Evolutionary conservation across 2,797 vertebrate genomes (phyloP).

Genomic region (Arremon brunneinucha): DNA sequence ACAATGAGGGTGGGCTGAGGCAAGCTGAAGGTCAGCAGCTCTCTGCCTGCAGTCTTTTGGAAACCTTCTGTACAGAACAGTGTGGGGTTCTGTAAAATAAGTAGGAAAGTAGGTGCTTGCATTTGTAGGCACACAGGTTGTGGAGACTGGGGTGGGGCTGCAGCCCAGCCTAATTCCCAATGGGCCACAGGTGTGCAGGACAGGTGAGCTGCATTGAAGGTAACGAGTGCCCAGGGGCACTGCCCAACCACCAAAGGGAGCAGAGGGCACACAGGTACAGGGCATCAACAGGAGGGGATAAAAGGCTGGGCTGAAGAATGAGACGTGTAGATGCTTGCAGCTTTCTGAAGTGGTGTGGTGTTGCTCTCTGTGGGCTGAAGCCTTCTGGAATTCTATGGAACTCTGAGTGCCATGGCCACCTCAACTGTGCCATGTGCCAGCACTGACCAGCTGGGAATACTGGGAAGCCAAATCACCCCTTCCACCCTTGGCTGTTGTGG

Average conservation of each 20-base stretch:
- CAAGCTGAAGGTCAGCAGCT: not conserved
- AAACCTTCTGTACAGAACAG: not conserved
- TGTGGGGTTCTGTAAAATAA: not conserved
- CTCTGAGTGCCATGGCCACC: too few species aligned
- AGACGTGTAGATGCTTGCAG: too few species aligned
- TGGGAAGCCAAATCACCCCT: not conserved
- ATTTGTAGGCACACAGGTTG: not conserved
- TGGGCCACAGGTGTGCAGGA: not conserved
- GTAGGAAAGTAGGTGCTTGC: not conserved
- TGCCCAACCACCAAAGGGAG: not conserved
- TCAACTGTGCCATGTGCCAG: not conserved
- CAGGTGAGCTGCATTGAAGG: not conserved
- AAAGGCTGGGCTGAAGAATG: too few species aligned
- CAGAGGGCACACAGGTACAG: too few species aligned
- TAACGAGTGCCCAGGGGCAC: not conserved
- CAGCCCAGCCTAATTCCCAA: fast-evolving
- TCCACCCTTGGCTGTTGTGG: not conserved
- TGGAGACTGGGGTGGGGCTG: not conserved
- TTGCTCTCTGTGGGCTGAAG: too few species aligned
- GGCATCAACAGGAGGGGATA: too few species aligned
- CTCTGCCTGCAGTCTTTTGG: not conserved
- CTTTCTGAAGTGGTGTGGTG: too few species aligned
- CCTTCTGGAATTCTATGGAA: too few species aligned
- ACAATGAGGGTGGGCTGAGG: not conserved
- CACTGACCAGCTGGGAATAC: not conserved